Evolutionary conservation across 1,140 invertebrate genomes (phyloP), one percentile per base, ranked within the genome.

Genomic region (Myzus persicae): DNA sequence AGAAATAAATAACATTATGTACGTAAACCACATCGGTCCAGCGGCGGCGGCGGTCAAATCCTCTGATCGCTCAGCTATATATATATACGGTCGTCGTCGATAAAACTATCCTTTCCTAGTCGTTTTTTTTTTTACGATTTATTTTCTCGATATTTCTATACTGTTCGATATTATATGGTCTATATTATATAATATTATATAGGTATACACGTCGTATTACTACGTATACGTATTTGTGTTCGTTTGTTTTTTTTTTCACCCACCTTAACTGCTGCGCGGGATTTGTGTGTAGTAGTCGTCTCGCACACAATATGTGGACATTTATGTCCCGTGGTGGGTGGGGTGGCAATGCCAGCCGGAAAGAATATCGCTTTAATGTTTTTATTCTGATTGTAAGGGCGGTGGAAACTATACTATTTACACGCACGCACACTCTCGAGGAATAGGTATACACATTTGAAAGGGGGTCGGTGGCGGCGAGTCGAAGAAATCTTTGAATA

Each of bases 1-100:
- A 92, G 40, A 92, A 92, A 92, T 92, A 92, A 92, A 92, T 92
- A 92, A 92, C 91, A 92, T 92, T 92, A 82, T 24, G 67, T 67
- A 26, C 42, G 7, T 46, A 92, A 67, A 91, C 91, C 91, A 84
- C 67, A 44, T 87, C 26, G 84, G 84, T 22, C 38, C 42, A 36
- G 46, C 38, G 54, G 54, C 38, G 40, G 40, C 31, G 22, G 46
- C 36, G 40, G 40, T 9, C 40, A 82, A 82, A 91, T 91, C 90
- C 90, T 46, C 26, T 36, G 90, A 46, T 36, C 90, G 42, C 42
- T 81, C 67, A 11, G 46, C 14, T 51, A 51, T 51, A n/a, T 51
- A 51, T 51, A n/a, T 67, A 76, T 51, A 51, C 48, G 48, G 46
- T 38, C 46, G 44, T 20, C 76, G 76, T 48, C 91, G 91, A 92